These are phyloP conservation scores for Eurytoma adleriae DNA, from an alignment of 2,888 invertebrate genomes.

Conservation along the genomic window DNA sequence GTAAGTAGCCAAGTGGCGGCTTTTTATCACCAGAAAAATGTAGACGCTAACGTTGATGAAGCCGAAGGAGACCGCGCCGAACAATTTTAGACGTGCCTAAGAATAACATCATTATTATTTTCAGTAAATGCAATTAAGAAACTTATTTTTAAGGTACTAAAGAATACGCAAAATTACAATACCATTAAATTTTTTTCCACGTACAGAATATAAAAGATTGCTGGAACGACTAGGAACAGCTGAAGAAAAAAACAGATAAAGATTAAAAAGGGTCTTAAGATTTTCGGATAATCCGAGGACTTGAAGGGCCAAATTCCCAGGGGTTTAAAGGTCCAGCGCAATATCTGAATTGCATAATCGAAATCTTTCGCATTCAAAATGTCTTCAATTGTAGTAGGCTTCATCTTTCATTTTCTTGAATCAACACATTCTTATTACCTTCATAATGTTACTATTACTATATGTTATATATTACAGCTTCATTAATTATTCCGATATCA, in stretches of 20 bases:
- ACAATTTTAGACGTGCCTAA: conserved; percentile 58
- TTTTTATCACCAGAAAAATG: conserved; percentile 56
- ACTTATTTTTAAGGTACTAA: background rate
- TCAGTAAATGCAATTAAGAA: too few relatives aligned
- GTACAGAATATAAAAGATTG: background rate
- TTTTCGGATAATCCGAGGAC: background rate
- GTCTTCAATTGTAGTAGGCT: too few relatives aligned
- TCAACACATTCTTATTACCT: too few relatives aligned
- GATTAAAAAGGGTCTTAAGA: conserved; percentile 5
- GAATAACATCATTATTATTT: too few relatives aligned
- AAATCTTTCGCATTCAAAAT: conserved; percentile 6
- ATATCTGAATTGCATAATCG: conserved; percentile 5
- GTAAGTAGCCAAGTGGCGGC: conserved; percentile 57
- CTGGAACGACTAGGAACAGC: background rate
- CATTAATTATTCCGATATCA: too few relatives aligned
- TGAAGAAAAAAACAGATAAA: background rate
- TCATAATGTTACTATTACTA: too few relatives aligned
- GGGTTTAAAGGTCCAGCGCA: background rate
- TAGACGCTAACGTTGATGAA: conserved; percentile 63
- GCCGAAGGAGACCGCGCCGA: conserved; percentile 65
- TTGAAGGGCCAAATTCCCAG: conserved; percentile 46
- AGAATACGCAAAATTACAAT: background rate
- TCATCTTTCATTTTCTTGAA: too few relatives aligned
- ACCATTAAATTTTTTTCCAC: conserved; percentile 9
- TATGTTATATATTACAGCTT: too few relatives aligned